phyloP scores from a whole-genome alignment of 2,113 vertebrate species.

The Paraplagusia blochii region DNA sequence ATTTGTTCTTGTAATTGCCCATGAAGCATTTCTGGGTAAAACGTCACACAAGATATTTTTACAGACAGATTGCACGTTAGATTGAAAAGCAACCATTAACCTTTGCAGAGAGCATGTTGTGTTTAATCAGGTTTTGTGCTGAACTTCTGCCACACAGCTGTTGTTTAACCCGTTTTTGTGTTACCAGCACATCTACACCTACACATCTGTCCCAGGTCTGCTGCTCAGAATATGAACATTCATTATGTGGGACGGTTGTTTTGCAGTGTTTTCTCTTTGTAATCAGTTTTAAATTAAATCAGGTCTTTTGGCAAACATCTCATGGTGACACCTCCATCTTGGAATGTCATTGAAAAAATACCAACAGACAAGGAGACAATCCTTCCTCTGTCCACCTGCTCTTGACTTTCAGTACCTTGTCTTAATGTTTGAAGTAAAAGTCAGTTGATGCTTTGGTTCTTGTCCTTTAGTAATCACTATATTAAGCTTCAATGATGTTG shows the following conservation, averaged over 20 bases:
- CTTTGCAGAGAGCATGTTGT: slow-evolving; percentile 3
- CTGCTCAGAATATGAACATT: slow-evolving; percentile 18
- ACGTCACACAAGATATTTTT: slow-evolving; percentile 4
- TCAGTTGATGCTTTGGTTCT: too few relatives aligned
- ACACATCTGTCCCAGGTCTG: too few relatives aligned
- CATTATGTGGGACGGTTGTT: too few relatives aligned
- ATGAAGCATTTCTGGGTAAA: slow-evolving; percentile 2
- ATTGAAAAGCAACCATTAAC: slow-evolving; percentile 22
- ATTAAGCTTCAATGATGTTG: too few relatives aligned
- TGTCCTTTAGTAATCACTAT: too few relatives aligned
- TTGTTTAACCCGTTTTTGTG: slow-evolving; percentile 6
- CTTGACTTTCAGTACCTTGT: too few relatives aligned
- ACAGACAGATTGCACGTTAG: slow-evolving; percentile 1
- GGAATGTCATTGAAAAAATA: slow-evolving; percentile 42
- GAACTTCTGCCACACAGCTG: slow-evolving; percentile 13
- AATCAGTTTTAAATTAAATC: slow-evolving; percentile 65
- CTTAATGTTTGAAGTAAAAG: too few relatives aligned
- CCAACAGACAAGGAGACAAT: too few relatives aligned
- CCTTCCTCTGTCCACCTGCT: too few relatives aligned
- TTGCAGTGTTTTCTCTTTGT: slow-evolving; percentile 14
- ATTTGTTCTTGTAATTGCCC: background rate
- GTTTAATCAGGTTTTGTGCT: slow-evolving; percentile 25
- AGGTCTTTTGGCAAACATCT: slow-evolving; percentile 54
- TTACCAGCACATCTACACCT: too few relatives aligned
- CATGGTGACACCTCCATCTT: slow-evolving; percentile 45